A percentile compares a stretch with the other conserved stretches of the same genome.
phyloP scores from a whole-genome alignment of 2,113 vertebrate species.

The Melanerpes formicivorus region DNA sequence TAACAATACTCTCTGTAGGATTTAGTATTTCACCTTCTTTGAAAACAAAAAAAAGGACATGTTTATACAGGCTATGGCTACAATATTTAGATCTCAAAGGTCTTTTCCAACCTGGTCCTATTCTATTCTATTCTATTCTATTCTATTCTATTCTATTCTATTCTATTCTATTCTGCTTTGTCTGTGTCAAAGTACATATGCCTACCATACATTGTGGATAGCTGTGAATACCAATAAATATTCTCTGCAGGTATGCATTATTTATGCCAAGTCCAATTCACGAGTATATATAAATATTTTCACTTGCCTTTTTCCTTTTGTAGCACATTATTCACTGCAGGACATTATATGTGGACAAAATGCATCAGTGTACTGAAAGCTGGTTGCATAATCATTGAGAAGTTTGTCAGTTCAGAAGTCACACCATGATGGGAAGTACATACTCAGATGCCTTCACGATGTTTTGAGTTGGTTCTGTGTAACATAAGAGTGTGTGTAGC shows the following conservation, averaged over 20 bases:
- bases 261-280: background rate
- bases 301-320: background rate
- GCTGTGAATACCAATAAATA: background rate
- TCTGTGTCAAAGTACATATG: background rate
- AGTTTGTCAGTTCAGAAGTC: background rate
- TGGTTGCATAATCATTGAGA: background rate
- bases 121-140: too few relatives aligned
- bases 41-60: background rate
- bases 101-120: too few relatives aligned
- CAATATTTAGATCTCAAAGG: background rate
- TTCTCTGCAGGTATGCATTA: background rate
- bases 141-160: too few relatives aligned
- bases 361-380: background rate
- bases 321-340: background rate
- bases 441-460: background rate
- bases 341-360: background rate
- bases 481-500: background rate
- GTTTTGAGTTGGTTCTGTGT: background rate
- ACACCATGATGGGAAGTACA: background rate
- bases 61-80: background rate
- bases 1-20: background rate
- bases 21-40: background rate
- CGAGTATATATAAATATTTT: slow-evolving; percentile 13
- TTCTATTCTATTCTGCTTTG: background rate
- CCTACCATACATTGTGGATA: background rate